Percentiles rank a stretch among this genome's conserved stretches.
These are phyloP conservation scores for Cebus imitator DNA, from an alignment of 2,113 vertebrate species.

Conservation along the genomic window DNA sequence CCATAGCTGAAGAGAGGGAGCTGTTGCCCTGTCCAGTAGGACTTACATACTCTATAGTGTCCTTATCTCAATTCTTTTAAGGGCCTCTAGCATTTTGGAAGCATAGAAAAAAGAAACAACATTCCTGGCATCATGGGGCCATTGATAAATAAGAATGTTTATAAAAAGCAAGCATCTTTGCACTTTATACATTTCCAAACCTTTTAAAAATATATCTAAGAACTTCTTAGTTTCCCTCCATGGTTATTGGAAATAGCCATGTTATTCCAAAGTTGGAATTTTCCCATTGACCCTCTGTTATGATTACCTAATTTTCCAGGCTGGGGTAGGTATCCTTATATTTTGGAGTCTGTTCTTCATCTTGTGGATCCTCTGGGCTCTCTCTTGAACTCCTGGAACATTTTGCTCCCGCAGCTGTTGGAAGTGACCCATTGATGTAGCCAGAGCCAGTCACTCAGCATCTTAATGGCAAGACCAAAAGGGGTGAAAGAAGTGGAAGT, in stretches of 20 bases:
- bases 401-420: conserved; percentile 47
- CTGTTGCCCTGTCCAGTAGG: neutral
- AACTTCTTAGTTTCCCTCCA: neutral
- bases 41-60: neutral
- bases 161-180: neutral
- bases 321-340: no score
- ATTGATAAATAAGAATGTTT: neutral
- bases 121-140: neutral
- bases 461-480: conserved; percentile 71
- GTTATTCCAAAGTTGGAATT: neutral
- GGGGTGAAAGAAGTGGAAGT: conserved; percentile 67
- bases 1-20: neutral
- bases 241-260: neutral
- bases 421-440: conserved; percentile 61
- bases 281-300: neutral
- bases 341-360: neutral
- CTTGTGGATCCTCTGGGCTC: conserved; percentile 1
- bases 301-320: no score
- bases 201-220: neutral
- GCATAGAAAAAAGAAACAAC: neutral
- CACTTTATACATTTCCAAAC: neutral
- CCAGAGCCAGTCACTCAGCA: conserved; percentile 61
- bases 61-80: neutral
- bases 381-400: neutral
- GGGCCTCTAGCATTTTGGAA: neutral